Conservation (phyloP, 2,113 vertebrate species). For the Cebus imitator region DNA sequence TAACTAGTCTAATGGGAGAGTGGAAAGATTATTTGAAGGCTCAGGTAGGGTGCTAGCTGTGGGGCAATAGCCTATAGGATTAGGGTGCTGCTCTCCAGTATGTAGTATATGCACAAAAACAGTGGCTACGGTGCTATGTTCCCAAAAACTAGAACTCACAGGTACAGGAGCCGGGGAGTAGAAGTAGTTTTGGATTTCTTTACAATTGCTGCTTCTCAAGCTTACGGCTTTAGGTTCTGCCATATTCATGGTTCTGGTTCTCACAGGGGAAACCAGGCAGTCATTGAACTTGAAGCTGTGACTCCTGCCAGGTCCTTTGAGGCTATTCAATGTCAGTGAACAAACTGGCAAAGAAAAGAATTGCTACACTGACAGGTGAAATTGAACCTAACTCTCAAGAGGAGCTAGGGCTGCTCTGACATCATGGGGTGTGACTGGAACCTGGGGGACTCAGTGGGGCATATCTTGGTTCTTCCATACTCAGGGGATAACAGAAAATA, state of each 20-base stretch:
- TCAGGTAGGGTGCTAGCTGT: background rate
- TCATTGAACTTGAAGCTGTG: background rate
- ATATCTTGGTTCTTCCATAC: background rate
- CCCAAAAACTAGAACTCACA: background rate
- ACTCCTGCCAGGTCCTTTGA: background rate
- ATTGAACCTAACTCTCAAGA: background rate
- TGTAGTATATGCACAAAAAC: background rate
- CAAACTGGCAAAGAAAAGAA: conserved; percentile 15
- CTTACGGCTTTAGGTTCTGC: background rate
- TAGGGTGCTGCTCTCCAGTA: background rate
- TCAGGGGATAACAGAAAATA: background rate
- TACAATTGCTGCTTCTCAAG: background rate
- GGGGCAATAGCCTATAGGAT: background rate
- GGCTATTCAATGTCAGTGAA: background rate
- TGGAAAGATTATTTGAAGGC: background rate
- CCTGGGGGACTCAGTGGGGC: background rate
- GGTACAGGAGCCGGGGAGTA: background rate
- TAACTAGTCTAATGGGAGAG: background rate
- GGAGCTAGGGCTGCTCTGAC: background rate
- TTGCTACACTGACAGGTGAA: background rate
- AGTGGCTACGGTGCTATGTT: background rate
- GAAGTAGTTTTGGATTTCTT: background rate
- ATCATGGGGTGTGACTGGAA: background rate
- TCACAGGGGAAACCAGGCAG: background rate
- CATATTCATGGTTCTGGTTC: background rate